Percentiles rank a stretch among this genome's conserved stretches.
Conservation (phyloP, 2,113 vertebrate genomes). For the Sterrhoptilus dennistouni region DNA sequence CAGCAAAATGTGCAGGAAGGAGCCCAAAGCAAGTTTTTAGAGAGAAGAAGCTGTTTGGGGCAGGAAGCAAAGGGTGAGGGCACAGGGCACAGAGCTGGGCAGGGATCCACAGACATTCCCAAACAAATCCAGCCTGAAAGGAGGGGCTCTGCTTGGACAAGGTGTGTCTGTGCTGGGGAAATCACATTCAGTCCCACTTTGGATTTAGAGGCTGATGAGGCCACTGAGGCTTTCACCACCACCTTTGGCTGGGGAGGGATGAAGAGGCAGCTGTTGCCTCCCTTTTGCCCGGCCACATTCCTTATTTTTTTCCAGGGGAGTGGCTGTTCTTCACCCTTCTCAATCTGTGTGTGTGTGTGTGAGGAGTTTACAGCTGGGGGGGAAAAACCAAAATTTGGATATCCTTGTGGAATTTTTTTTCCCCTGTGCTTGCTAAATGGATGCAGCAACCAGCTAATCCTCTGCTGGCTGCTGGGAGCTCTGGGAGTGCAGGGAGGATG, state of each 20-base stretch:
- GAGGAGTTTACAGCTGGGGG: not conserved
- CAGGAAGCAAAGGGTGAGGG: not conserved
- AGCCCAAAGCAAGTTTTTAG: not conserved
- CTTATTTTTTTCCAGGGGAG: not conserved
- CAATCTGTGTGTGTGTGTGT: fast-evolving
- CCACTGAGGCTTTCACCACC: fast-evolving
- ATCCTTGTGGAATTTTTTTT: not conserved
- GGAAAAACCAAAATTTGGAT: not conserved
- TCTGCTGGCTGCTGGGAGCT: not conserved
- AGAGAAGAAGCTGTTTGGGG: not conserved
- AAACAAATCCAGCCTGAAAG: fast-evolving
- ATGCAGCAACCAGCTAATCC: not conserved
- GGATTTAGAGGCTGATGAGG: not conserved
- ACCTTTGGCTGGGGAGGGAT: not conserved
- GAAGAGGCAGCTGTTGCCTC: not conserved
- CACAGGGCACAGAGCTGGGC: fast-evolving
- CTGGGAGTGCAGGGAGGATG: not conserved
- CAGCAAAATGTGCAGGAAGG: not conserved
- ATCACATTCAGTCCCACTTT: not conserved
- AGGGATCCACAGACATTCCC: fast-evolving
- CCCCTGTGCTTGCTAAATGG: not conserved
- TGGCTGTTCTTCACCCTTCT: not conserved
- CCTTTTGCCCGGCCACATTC: not conserved
- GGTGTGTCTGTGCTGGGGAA: not conserved
- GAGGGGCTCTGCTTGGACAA: not conserved